These are phyloP conservation scores for Heliornis fulica DNA, from an alignment of 2,113 vertebrate genomes.

Conservation along the genomic window DNA sequence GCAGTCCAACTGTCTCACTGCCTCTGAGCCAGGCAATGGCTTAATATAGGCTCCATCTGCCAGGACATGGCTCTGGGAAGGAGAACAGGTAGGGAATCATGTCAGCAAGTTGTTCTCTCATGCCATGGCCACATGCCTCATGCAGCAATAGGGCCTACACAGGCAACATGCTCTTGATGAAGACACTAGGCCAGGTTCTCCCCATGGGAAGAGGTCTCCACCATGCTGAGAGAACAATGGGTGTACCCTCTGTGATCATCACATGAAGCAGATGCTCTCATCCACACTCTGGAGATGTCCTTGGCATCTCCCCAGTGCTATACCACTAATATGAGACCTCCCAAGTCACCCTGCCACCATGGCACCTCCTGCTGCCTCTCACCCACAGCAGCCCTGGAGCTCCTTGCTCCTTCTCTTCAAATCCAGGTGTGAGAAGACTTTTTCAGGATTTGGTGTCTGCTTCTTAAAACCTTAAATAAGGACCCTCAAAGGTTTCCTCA, in stretches of 20 bases:
- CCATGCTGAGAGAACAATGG: neutral
- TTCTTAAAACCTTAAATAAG: neutral
- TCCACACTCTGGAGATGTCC: neutral
- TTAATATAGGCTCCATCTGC: neutral
- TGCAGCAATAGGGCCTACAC: neutral
- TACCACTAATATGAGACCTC: too few relatives aligned
- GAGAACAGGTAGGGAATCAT: neutral
- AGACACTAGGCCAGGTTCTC: neutral
- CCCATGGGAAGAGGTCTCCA: neutral
- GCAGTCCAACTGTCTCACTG: neutral
- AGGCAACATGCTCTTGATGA: rapidly evolving
- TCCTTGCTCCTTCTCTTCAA: neutral
- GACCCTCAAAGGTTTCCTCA: neutral
- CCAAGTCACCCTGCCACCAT: too few relatives aligned
- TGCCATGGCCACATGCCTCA: neutral
- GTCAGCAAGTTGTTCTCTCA: neutral
- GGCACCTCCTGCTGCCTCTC: neutral
- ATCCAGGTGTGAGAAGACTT: rapidly evolving
- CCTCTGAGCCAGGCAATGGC: neutral
- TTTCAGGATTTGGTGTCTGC: neutral
- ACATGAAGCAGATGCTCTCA: neutral
- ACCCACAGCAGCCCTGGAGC: neutral
- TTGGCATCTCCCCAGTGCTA: neutral
- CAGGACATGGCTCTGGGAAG: neutral
- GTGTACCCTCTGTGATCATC: neutral